A percentile compares a stretch with the other conserved stretches of the same genome.
phyloP scores from a whole-genome alignment of 2,888 invertebrate species.

The Melanargia galathea region DNA sequence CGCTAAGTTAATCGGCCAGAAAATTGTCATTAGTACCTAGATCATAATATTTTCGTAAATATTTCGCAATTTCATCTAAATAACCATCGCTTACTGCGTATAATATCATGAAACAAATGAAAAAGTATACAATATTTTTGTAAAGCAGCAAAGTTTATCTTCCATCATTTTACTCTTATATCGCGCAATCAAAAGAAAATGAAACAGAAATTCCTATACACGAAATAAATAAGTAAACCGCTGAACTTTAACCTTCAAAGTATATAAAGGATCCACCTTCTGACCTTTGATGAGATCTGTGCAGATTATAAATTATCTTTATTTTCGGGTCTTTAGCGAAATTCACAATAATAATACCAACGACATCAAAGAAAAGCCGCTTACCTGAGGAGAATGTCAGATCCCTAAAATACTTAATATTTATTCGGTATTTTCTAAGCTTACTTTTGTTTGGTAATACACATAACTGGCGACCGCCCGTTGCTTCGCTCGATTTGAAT shows the following conservation, averaged over 20 bases:
- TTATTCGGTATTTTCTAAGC: slow-evolving; percentile 1
- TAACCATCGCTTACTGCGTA: no score
- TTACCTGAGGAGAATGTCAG: background rate
- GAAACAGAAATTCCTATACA: background rate
- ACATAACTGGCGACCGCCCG: no score
- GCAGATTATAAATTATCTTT: background rate
- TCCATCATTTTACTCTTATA: no score
- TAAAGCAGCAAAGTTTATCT: no score
- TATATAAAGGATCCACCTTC: background rate
- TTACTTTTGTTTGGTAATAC: background rate
- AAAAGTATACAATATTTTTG: no score
- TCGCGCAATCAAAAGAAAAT: slow-evolving; percentile 1
- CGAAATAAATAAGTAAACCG: background rate
- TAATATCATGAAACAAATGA: no score
- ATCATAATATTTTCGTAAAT: no score
- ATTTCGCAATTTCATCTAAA: no score
- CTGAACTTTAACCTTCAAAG: background rate
- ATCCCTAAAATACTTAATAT: slow-evolving; percentile 11
- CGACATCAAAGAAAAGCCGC: background rate
- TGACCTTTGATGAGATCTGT: slow-evolving; percentile 15
- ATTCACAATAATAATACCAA: background rate
- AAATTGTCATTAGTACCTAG: no score
- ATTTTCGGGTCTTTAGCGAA: background rate
- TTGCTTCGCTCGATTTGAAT: no score
- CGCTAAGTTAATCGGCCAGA: no score